These are phyloP conservation scores for Phania funesta DNA, from an alignment of 2,888 invertebrate species.

Conservation along the genomic window DNA sequence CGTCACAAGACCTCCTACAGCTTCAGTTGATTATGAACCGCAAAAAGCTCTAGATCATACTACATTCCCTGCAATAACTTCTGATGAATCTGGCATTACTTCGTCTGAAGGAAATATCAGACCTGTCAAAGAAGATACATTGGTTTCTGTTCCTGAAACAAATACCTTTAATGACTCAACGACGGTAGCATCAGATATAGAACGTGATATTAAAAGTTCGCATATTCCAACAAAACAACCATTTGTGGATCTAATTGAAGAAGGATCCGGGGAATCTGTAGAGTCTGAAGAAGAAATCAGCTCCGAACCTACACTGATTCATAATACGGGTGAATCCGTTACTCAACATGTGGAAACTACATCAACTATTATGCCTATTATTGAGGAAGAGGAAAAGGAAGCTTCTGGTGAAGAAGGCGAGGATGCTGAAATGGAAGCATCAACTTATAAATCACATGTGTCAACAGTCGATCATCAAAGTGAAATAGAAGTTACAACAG, in stretches of 20 bases:
- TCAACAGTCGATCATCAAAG: conserved; percentile 11
- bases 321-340: conserved; percentile 68
- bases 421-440: conserved; percentile 28
- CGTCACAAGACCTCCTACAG: not conserved
- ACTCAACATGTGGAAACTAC: conserved; percentile 68
- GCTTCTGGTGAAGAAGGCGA: conserved; percentile 68
- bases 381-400: conserved; percentile 50
- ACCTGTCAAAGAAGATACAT: conserved; percentile 56
- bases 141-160: not conserved
- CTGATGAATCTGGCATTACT: conserved; percentile 5
- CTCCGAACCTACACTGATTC: conserved; percentile 62
- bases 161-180: not conserved
- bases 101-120: conserved; percentile 8
- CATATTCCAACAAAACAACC: conserved; percentile 26
- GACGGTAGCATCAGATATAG: not conserved
- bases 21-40: not conserved
- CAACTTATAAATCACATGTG: conserved; percentile 30
- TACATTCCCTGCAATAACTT: conserved; percentile 13
- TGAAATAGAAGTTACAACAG: conserved; percentile 11
- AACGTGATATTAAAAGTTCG: not conserved
- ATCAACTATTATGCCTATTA: conserved; percentile 12
- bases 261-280: conserved; percentile 70
- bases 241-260: conserved; percentile 72
- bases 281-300: conserved; percentile 74
- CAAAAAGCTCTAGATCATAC: conserved; percentile 13